A percentile compares a stretch with the other conserved stretches of the same genome.
Conservation (phyloP, 1,140 invertebrate genomes). For the Heliconius hewitsoni region DNA sequence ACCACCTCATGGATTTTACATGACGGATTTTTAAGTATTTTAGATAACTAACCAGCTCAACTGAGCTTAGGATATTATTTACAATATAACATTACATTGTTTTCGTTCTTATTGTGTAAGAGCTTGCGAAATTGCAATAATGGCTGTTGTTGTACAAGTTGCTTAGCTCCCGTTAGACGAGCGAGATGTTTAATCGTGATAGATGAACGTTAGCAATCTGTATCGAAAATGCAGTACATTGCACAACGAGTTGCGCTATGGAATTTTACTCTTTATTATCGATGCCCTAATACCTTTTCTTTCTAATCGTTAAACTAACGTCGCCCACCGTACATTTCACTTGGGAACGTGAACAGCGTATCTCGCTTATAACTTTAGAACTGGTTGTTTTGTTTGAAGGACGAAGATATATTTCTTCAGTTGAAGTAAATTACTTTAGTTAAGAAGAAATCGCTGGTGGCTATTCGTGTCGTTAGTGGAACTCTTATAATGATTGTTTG, state of each 20-base stretch:
- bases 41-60: background rate
- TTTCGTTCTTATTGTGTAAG: slow-evolving; percentile 28
- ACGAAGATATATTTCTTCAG: slow-evolving; percentile 48
- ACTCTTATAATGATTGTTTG: slow-evolving; percentile 38
- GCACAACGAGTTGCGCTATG: slow-evolving; percentile 26
- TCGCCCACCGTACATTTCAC: slow-evolving; percentile 40
- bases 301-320: background rate
- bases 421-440: slow-evolving; percentile 45
- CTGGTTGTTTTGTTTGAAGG: slow-evolving; percentile 40
- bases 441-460: slow-evolving; percentile 39
- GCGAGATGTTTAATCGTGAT: slow-evolving; percentile 67
- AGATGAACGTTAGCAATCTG: slow-evolving; percentile 55
- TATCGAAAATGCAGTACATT: slow-evolving; percentile 40
- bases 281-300: slow-evolving; percentile 26
- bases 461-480: slow-evolving; percentile 34
- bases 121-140: slow-evolving; percentile 38
- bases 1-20: background rate
- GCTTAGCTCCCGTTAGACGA: slow-evolving; percentile 52
- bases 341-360: slow-evolving; percentile 40
- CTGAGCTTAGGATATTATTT: background rate
- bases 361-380: slow-evolving; percentile 33
- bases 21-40: background rate
- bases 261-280: slow-evolving; percentile 36
- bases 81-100: slow-evolving; percentile 7
- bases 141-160: slow-evolving; percentile 35